Conservation (phyloP, 1,140 invertebrate genomes). For the Cydia splendana region DNA sequence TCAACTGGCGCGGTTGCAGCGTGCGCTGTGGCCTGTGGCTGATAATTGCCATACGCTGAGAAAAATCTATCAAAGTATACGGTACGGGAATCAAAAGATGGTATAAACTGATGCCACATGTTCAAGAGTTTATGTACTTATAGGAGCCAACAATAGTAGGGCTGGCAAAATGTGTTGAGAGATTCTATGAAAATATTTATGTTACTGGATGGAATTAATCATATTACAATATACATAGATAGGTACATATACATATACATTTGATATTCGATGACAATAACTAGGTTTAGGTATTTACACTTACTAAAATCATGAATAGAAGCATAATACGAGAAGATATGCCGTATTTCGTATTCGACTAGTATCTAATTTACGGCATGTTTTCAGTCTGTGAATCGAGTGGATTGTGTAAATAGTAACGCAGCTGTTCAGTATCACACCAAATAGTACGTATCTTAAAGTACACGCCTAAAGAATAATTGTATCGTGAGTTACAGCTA, state of each 20-base stretch:
- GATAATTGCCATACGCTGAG: conserved; percentile 34
- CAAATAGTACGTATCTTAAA: not conserved
- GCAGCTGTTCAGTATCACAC: conserved; percentile 9
- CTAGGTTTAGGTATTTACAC: not conserved
- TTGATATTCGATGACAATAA: not conserved
- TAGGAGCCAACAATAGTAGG: not conserved
- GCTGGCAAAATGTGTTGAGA: not conserved
- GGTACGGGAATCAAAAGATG: conserved; percentile 17
- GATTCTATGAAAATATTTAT: not conserved
- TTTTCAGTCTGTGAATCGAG: conserved; percentile 14
- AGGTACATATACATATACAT: not conserved
- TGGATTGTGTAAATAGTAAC: conserved; percentile 18
- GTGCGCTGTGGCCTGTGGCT: conserved; percentile 31
- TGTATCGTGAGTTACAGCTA: not conserved
- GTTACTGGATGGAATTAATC: not conserved
- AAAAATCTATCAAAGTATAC: conserved; percentile 24
- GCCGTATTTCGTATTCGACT: not conserved
- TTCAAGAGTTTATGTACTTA: not conserved
- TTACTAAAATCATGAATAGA: not conserved
- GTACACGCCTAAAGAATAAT: not conserved
- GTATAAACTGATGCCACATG: conserved; percentile 27
- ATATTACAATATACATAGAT: not conserved
- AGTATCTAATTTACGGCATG: conserved; percentile 4
- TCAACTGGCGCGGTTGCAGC: conserved; percentile 41
- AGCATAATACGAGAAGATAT: not conserved